Conservation (phyloP, 1,140 invertebrate genomes). For the Cydia pomonella region DNA sequence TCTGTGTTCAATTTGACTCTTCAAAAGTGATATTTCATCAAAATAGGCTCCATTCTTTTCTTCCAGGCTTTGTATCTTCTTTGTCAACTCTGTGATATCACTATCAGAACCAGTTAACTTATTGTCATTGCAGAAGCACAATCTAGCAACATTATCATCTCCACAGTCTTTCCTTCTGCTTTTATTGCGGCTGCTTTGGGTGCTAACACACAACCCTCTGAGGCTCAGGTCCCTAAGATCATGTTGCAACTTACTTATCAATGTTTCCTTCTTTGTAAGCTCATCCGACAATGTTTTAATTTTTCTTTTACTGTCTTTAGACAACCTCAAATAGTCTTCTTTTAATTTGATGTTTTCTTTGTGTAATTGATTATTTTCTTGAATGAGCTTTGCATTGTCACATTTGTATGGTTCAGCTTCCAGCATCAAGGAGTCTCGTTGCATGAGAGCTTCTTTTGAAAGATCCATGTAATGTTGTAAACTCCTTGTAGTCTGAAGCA, state of each 20-base stretch:
- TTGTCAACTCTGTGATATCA: constrained; percentile 55
- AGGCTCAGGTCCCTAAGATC: constrained; percentile 71
- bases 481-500: constrained; percentile 89
- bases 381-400: constrained; percentile 85
- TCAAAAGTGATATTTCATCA: constrained; percentile 71
- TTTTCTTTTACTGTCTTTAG: constrained; percentile 64
- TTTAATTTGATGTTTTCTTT: constrained; percentile 84
- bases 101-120: constrained; percentile 46
- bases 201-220: constrained; percentile 73
- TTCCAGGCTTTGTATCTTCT: constrained; percentile 57
- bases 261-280: constrained; percentile 61
- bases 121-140: constrained; percentile 60
- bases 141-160: constrained; percentile 48
- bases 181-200: constrained; percentile 70
- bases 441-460: constrained; percentile 83
- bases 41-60: constrained; percentile 62
- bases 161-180: constrained; percentile 65
- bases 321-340: constrained; percentile 78
- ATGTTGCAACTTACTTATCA: constrained; percentile 71
- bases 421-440: constrained; percentile 81
- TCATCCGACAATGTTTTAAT: constrained; percentile 68
- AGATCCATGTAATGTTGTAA: constrained; percentile 89
- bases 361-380: constrained; percentile 88
- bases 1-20: constrained; percentile 73
- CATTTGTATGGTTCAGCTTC: constrained; percentile 86